These are phyloP conservation scores for Notodonta dromedarius DNA, from an alignment of 2,888 invertebrate genomes.

Conservation along the genomic window DNA sequence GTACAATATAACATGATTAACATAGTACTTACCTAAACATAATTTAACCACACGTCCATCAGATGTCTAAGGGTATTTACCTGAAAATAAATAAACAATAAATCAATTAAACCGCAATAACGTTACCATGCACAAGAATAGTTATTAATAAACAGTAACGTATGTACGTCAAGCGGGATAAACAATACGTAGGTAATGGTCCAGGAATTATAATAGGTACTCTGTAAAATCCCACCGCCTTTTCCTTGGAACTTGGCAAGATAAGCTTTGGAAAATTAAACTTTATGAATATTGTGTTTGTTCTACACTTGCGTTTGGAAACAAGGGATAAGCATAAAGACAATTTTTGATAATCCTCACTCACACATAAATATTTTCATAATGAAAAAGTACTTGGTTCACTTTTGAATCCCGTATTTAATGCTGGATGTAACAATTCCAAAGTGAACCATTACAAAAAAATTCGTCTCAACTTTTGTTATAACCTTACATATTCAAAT, in stretches of 20 bases:
- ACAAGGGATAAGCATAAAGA: background rate
- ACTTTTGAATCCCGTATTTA: background rate
- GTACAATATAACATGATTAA: background rate
- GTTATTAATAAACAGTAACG: background rate
- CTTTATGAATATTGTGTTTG: conserved; percentile 9
- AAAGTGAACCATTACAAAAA: too few species aligned
- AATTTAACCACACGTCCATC: background rate
- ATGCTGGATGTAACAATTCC: background rate
- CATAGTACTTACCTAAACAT: background rate
- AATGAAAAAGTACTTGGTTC: background rate
- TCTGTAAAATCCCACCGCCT: conserved; percentile 25
- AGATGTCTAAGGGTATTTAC: conserved; percentile 20
- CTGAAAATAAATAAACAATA: conserved; percentile 30
- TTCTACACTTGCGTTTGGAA: conserved; percentile 5
- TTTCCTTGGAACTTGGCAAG: conserved; percentile 13
- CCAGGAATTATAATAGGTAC: conserved; percentile 10
- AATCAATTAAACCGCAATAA: conserved; percentile 18
- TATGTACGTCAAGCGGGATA: background rate
- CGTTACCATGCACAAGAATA: conserved; percentile 9
- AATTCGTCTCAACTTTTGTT: too few species aligned
- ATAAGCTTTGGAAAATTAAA: conserved; percentile 16
- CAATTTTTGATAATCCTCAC: background rate
- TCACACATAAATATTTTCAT: background rate
- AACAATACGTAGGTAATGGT: background rate
- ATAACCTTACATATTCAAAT: too few species aligned